Conservation (phyloP, 64 coral and sea anemone species). For the Hydrozoanthus tunicans region DNA sequence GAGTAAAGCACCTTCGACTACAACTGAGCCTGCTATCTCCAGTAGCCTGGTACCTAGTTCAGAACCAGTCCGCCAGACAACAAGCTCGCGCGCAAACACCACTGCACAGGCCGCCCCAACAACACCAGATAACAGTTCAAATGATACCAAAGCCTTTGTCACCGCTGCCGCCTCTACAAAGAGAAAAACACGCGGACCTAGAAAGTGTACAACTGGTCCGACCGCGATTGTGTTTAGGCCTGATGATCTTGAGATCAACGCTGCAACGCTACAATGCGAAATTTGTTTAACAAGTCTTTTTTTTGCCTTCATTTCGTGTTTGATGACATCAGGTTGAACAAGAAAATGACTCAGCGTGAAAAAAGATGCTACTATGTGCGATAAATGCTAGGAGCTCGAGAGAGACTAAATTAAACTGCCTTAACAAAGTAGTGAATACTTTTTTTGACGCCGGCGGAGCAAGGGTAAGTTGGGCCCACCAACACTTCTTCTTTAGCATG, state of each 20-base stretch:
- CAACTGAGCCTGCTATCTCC: background rate
- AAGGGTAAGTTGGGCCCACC: too few species aligned
- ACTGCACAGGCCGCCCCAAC: background rate
- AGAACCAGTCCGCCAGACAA: background rate
- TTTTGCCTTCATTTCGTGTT: background rate
- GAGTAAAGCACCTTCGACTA: background rate
- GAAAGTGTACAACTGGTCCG: conserved; percentile 21
- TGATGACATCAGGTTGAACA: background rate
- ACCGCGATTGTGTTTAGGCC: background rate
- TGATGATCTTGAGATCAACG: background rate
- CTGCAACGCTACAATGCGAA: background rate
- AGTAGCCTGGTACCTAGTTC: background rate
- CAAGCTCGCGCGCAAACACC: background rate
- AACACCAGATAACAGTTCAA: background rate
- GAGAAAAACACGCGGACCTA: background rate
- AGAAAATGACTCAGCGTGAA: too few species aligned
- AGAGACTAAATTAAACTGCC: too few species aligned
- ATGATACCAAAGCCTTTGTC: background rate
- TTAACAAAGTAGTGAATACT: too few species aligned
- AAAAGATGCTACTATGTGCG: too few species aligned
- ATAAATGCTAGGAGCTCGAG: too few species aligned
- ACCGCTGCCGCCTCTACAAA: background rate
- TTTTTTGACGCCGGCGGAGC: too few species aligned
- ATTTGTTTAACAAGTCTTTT: background rate
- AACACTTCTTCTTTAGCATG: too few species aligned